These are phyloP conservation scores for Neoniphon sammara DNA, from an alignment of 2,797 vertebrate genomes.

Conservation along the genomic window DNA sequence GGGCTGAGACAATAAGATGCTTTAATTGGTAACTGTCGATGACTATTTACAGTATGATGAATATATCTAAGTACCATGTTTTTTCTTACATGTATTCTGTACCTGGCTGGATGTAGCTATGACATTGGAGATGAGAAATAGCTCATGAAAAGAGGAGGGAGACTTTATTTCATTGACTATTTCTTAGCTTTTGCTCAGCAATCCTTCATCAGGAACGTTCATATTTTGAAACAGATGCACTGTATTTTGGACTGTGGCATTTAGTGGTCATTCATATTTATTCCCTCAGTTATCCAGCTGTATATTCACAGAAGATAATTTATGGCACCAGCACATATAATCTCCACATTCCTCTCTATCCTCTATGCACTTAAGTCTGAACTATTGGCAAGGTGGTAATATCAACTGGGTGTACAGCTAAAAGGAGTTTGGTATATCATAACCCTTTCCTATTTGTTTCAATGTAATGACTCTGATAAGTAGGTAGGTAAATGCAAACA, in stretches of 20 bases:
- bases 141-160: background rate
- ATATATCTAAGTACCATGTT: too few relatives aligned
- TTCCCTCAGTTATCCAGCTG: background rate
- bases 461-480: background rate
- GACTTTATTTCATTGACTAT: background rate
- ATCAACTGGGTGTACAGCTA: background rate
- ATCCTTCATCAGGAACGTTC: background rate
- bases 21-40: too few relatives aligned
- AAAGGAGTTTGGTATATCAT: background rate
- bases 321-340: background rate
- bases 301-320: background rate
- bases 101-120: background rate
- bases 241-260: too few relatives aligned
- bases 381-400: background rate
- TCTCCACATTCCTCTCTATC: constrained; percentile 1
- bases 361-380: background rate
- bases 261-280: background rate
- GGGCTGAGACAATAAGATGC: too few relatives aligned
- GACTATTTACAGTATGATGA: too few relatives aligned
- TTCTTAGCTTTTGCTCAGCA: background rate
- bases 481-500: background rate
- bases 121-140: background rate
- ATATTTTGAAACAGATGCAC: background rate
- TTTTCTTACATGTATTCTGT: background rate
- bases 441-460: background rate